phyloP scores from a whole-genome alignment of 2,797 vertebrate species.

The Sebastes reedi region DNA sequence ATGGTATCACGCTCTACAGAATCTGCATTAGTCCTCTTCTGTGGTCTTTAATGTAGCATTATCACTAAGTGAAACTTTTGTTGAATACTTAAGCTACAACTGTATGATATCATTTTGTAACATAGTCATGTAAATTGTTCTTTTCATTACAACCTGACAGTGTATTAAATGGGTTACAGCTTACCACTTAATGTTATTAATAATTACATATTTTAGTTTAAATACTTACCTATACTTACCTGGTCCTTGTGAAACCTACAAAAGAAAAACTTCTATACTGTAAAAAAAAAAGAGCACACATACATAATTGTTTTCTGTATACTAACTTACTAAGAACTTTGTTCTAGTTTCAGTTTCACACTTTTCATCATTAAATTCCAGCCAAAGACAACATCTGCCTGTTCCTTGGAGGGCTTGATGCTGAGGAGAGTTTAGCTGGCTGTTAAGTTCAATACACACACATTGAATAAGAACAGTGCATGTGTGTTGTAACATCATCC shows the following conservation, averaged over 20 bases:
- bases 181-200: background rate
- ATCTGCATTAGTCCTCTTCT: background rate
- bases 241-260: background rate
- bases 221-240: background rate
- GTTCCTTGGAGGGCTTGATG: background rate
- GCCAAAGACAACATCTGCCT: background rate
- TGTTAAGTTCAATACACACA: background rate
- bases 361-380: background rate
- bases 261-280: too few species aligned
- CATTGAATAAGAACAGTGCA: background rate
- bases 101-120: background rate
- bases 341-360: too few species aligned
- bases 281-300: background rate
- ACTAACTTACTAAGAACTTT: too few species aligned
- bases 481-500: background rate
- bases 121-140: background rate
- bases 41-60: background rate
- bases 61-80: background rate
- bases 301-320: background rate
- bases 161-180: background rate
- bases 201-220: background rate
- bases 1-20: background rate
- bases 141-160: background rate
- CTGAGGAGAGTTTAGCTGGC: background rate
- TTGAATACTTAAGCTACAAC: background rate